Conservation (phyloP, 2,888 invertebrate species). For the Lepidochrysops patricia region DNA sequence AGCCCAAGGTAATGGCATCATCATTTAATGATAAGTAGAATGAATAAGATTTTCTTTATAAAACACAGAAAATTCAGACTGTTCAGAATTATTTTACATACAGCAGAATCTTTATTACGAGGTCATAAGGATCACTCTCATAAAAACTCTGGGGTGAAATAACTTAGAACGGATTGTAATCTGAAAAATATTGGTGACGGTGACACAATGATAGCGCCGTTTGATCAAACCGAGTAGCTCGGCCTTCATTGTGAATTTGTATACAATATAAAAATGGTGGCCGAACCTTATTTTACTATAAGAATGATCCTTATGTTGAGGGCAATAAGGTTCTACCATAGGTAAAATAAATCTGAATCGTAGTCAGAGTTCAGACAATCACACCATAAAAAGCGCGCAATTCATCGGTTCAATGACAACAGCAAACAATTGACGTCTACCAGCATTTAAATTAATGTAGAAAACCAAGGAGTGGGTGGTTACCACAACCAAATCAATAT, state of each 20-base stretch:
- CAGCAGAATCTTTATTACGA: no score
- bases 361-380: slow-evolving; percentile 37
- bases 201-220: not conserved
- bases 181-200: not conserved
- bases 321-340: no score
- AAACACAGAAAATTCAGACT: no score
- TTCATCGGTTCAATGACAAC: slow-evolving; percentile 56
- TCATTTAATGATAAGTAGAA: no score
- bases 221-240: not conserved
- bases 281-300: no score
- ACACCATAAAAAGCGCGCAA: slow-evolving; percentile 37
- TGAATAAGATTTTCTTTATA: no score
- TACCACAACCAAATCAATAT: slow-evolving; percentile 4
- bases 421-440: slow-evolving; percentile 49
- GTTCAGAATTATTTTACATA: no score
- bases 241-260: not conserved
- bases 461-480: slow-evolving; percentile 56
- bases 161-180: no score
- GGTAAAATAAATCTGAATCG: slow-evolving; percentile 21
- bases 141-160: no score
- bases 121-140: no score
- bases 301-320: no score
- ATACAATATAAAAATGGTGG: slow-evolving; percentile 9
- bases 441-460: slow-evolving; percentile 56
- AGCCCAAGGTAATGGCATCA: no score